Conservation (phyloP, 1,140 invertebrate species). For the Druon quercuslanigerum region DNA sequence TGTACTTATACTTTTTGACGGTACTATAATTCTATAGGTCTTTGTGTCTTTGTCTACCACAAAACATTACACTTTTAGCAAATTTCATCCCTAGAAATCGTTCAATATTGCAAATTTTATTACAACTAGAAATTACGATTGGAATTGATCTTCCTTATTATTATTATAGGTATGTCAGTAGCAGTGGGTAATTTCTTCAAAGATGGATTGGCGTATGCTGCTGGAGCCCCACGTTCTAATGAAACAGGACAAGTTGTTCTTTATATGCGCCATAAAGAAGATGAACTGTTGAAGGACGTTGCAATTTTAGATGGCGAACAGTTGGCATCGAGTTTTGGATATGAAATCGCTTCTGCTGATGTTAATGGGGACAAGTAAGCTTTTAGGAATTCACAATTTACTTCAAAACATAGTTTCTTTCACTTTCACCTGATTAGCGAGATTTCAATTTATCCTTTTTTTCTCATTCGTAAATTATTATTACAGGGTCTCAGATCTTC, state of each 20-base stretch:
- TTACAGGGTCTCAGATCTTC: slow-evolving; percentile 86
- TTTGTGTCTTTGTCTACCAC: too few species aligned
- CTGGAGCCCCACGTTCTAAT: slow-evolving; percentile 90
- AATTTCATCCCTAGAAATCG: too few species aligned
- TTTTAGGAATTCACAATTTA: slow-evolving; percentile 32
- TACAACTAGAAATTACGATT: neutral
- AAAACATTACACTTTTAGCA: too few species aligned
- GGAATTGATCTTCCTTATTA: neutral
- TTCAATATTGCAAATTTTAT: too few species aligned
- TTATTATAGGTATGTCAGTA: slow-evolving; percentile 88
- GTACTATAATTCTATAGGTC: too few species aligned
- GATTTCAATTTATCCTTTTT: neutral
- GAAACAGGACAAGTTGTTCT: slow-evolving; percentile 91
- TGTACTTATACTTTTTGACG: too few species aligned
- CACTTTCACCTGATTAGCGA: neutral
- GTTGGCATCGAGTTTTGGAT: slow-evolving; percentile 92
- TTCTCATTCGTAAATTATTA: neutral
- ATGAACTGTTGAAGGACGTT: slow-evolving; percentile 79
- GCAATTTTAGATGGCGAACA: slow-evolving; percentile 87
- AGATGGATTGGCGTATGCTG: slow-evolving; percentile 81
- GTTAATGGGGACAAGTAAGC: slow-evolving; percentile 89
- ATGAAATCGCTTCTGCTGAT: slow-evolving; percentile 89
- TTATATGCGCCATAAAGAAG: slow-evolving; percentile 80
- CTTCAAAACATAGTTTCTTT: neutral
- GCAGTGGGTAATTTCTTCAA: slow-evolving; percentile 87